Evolutionary conservation across 2,113 vertebrate genomes (phyloP).

Genomic region (Phyllopteryx taeniolatus): DNA sequence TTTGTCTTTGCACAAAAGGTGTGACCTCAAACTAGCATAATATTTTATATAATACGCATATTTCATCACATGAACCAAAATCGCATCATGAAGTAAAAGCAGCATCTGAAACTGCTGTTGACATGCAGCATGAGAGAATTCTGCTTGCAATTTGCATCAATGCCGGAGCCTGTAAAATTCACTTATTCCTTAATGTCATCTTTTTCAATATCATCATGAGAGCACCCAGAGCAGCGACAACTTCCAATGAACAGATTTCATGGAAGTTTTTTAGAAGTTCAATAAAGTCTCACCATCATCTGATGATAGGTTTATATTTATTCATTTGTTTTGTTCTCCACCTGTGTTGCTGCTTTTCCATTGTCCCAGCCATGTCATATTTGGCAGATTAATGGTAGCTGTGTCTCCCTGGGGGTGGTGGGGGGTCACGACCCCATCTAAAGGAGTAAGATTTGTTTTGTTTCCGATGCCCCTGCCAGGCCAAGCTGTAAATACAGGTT

Average conservation of each 20-base stretch:
- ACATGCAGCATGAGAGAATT: too few species aligned
- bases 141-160: too few species aligned
- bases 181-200: too few species aligned
- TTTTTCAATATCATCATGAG: neutral
- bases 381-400: neutral
- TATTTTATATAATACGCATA: too few species aligned
- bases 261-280: slow-evolving; percentile 24
- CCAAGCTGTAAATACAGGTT: neutral
- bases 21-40: too few species aligned
- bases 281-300: neutral
- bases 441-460: slow-evolving; percentile 5
- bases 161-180: too few species aligned
- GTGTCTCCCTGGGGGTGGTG: neutral
- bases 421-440: neutral
- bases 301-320: neutral
- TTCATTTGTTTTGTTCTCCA: neutral
- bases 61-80: too few species aligned
- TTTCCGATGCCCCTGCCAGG: neutral
- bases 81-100: too few species aligned
- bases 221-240: slow-evolving; percentile 24
- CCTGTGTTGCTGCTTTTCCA: neutral
- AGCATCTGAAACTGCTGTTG: too few species aligned
- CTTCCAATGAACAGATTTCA: slow-evolving; percentile 45
- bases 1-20: too few species aligned
- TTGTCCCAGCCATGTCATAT: neutral